Evolutionary conservation across 2,797 vertebrate genomes (phyloP).

Genomic region (Tadarida brasiliensis): DNA sequence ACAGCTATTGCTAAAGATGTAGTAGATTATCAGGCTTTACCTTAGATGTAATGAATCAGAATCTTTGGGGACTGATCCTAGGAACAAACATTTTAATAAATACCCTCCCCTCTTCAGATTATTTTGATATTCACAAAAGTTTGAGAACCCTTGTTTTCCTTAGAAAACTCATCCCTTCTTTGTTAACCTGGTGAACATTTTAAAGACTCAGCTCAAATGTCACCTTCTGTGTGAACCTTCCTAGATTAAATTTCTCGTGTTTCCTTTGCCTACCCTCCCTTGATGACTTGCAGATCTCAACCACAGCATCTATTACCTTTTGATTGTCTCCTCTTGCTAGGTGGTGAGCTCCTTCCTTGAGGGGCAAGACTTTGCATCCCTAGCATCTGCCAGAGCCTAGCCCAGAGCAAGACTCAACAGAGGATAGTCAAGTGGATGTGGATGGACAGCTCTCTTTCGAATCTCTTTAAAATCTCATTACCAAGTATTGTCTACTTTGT

Average conservation of each 20-base stretch:
- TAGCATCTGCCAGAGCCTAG: background rate
- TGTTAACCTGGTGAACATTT: background rate
- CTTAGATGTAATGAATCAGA: conserved; percentile 1
- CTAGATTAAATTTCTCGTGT: background rate
- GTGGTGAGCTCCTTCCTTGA: conserved; percentile 13
- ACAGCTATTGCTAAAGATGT: background rate
- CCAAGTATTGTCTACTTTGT: background rate
- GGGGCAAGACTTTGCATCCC: background rate
- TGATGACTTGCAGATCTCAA: background rate
- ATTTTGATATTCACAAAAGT: background rate
- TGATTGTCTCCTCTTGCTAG: background rate
- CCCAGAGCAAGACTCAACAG: background rate
- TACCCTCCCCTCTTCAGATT: background rate
- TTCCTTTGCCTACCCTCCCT: background rate
- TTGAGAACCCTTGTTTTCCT: conserved; percentile 35
- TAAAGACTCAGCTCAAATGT: conserved; percentile 33
- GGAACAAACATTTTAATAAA: conserved; percentile 35
- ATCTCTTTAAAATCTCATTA: conserved; percentile 15
- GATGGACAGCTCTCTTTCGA: background rate
- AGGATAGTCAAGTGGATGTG: background rate
- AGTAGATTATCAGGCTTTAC: background rate
- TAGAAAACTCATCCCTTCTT: background rate
- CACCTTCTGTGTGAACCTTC: background rate
- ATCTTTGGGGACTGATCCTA: conserved; percentile 8
- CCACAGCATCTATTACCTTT: background rate